Evolutionary conservation across 2,113 vertebrate genomes (phyloP).

Genomic region (Sakesphorus luctuosus): DNA sequence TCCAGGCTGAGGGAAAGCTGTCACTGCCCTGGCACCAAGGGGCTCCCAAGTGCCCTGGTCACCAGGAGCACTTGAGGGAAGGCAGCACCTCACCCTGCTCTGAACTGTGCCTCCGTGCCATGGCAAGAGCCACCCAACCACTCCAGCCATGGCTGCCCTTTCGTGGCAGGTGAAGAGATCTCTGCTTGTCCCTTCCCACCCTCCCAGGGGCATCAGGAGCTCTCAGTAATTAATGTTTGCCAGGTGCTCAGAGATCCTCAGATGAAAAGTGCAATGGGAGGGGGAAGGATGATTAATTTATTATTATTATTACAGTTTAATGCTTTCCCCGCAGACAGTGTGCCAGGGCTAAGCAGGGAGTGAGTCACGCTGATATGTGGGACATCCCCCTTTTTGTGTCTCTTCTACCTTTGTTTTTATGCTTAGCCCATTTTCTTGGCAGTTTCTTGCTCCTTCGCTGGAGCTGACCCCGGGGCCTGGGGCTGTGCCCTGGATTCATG

Average conservation of each 20-base stretch:
- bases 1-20: not conserved
- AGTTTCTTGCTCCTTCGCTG: constrained; percentile 7
- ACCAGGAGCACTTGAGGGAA: not conserved
- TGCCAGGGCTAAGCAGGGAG: constrained; percentile 51
- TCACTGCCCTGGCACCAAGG: not conserved
- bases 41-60: not conserved
- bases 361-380: constrained; percentile 48
- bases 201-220: constrained; percentile 47
- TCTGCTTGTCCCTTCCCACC: constrained; percentile 20
- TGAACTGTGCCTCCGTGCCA: not conserved
- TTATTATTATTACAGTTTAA: constrained; percentile 73
- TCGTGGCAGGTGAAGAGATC: not conserved
- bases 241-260: constrained; percentile 66
- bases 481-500: constrained; percentile 37
- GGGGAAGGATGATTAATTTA: constrained; percentile 74
- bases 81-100: not conserved
- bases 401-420: constrained; percentile 21
- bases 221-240: constrained; percentile 64
- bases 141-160: not conserved
- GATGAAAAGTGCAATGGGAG: constrained; percentile 70
- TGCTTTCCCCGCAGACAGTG: constrained; percentile 61
- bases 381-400: constrained; percentile 41
- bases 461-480: constrained; percentile 36
- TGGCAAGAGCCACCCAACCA: rapidly evolving
- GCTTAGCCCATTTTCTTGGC: constrained; percentile 61